A percentile compares a stretch with the other conserved stretches of the same genome.
These are phyloP conservation scores for Gymnobelideus leadbeateri DNA, from an alignment of 2,113 vertebrate genomes.

Conservation along the genomic window DNA sequence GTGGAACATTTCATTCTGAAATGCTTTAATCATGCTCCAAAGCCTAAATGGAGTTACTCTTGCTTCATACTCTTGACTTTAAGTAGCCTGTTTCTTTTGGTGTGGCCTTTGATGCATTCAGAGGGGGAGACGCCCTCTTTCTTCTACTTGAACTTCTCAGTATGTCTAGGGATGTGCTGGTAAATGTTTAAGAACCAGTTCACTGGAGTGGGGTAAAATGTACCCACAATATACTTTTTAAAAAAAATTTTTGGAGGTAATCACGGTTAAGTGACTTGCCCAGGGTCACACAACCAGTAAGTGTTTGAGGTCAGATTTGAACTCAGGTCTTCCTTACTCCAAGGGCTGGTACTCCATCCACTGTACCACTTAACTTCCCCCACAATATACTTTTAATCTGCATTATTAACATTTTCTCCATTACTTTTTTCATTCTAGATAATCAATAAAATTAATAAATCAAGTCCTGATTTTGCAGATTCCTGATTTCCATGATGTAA, in stretches of 20 bases:
- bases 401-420: not conserved
- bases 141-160: constrained; percentile 25
- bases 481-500: not conserved
- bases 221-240: not conserved
- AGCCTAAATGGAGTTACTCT: constrained; percentile 5
- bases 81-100: not conserved
- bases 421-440: not conserved
- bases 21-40: constrained; percentile 49
- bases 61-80: not conserved
- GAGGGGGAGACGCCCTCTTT: not conserved
- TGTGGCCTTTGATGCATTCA: constrained; percentile 23
- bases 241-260: not conserved
- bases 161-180: not conserved
- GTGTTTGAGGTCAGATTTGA: not conserved
- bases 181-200: not conserved
- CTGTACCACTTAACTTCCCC: not conserved
- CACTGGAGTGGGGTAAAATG: too few relatives aligned
- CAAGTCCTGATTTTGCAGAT: not conserved
- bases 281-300: not conserved
- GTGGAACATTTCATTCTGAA: constrained; percentile 51
- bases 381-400: not conserved
- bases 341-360: not conserved
- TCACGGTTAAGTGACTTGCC: not conserved
- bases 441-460: not conserved
- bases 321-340: not conserved